These are phyloP conservation scores for Acromyrmex charruanus DNA, from an alignment of 1,140 invertebrate species.

Conservation along the genomic window DNA sequence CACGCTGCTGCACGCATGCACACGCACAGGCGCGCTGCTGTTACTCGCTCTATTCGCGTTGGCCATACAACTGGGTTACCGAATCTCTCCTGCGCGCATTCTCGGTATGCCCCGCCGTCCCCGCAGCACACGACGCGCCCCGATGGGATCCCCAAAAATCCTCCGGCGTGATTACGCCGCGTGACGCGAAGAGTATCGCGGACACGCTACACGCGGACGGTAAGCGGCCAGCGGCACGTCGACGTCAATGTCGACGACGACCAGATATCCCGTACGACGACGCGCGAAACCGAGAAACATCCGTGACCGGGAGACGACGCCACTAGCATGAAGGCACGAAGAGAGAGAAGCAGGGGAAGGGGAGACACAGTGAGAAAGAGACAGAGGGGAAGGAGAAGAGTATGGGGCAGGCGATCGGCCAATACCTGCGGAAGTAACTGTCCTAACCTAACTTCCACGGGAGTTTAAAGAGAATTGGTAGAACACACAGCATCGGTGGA, in stretches of 20 bases:
- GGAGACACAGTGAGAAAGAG: not conserved
- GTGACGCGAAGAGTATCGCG: slow-evolving; percentile 16
- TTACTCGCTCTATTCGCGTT: slow-evolving; percentile 9
- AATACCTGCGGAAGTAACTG: slow-evolving; percentile 74
- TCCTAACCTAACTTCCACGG: slow-evolving; percentile 76
- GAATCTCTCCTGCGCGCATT: slow-evolving; percentile 62
- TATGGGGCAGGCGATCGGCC: slow-evolving; percentile 62
- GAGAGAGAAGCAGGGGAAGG: not conserved
- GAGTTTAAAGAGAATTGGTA: slow-evolving; percentile 64
- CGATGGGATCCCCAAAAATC: slow-evolving; percentile 5
- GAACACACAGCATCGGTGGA: not conserved
- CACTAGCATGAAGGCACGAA: slow-evolving; percentile 1
- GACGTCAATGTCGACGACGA: not conserved
- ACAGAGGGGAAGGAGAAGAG: not conserved
- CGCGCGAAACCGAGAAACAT: slow-evolving; percentile 47
- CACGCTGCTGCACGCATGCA: not conserved
- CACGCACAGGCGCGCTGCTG: not conserved
- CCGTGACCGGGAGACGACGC: slow-evolving; percentile 51
- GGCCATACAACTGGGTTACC: slow-evolving; percentile 69
- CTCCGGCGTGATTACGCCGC: not conserved
- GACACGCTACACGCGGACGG: slow-evolving; percentile 20
- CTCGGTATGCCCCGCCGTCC: slow-evolving; percentile 39
- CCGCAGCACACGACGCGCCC: not conserved
- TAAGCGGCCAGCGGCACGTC: not conserved
- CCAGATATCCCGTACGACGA: not conserved